Conservation (phyloP, 2,797 vertebrate species). For the Muscicapa striata region DNA sequence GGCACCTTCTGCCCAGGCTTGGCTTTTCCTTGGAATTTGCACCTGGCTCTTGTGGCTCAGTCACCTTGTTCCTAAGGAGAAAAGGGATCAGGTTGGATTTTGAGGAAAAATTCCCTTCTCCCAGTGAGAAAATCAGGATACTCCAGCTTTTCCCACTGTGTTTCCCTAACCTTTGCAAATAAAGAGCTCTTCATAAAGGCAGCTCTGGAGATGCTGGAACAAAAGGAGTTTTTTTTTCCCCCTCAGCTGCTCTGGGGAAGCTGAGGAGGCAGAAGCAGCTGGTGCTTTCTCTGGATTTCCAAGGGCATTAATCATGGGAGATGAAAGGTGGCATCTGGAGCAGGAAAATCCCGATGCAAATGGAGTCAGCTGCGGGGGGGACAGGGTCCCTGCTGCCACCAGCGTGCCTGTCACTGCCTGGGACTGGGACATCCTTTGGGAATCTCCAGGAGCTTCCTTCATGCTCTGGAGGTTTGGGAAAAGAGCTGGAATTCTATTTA, state of each 20-base stretch:
- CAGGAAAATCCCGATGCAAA: constrained; percentile 18
- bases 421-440: rapidly evolving
- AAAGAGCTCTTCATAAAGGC: neutral
- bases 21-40: neutral
- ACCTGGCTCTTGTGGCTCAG: rapidly evolving
- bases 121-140: neutral
- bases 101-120: neutral
- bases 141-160: rapidly evolving
- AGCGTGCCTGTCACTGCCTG: neutral
- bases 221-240: constrained; percentile 8
- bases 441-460: neutral
- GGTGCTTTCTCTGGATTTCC: constrained; percentile 41
- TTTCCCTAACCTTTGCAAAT: neutral
- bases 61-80: neutral
- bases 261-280: constrained; percentile 47
- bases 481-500: rapidly evolving
- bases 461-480: neutral
- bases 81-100: neutral
- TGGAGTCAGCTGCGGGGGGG: neutral
- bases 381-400: neutral
- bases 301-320: constrained; percentile 29
- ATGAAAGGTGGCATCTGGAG: constrained; percentile 34
- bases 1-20: neutral
- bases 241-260: constrained; percentile 25
- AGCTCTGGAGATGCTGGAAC: neutral